These are phyloP conservation scores for Lytechinus pictus DNA, from an alignment of 35 echinoderm and acorn worm genomes.

Conservation along the genomic window DNA sequence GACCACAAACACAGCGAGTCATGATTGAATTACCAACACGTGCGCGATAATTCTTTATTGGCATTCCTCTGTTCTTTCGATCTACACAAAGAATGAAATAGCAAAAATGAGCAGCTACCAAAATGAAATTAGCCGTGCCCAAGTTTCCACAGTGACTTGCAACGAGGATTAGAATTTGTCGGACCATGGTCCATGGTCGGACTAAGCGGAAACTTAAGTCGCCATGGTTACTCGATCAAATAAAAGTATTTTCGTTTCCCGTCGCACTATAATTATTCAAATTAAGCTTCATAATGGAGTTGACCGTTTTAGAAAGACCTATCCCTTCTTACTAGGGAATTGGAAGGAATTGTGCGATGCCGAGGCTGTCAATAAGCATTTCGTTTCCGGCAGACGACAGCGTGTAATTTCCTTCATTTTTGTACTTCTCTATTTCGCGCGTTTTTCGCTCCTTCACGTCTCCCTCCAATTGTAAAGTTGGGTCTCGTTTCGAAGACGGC, in stretches of 20 bases:
- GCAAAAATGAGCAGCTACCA: background rate
- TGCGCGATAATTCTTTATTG: background rate
- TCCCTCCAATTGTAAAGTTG: background rate
- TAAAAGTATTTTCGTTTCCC: background rate
- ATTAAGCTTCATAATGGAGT: background rate
- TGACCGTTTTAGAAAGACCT: background rate
- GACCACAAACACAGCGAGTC: background rate
- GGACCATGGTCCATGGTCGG: no score
- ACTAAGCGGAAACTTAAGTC: background rate
- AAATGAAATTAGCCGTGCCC: background rate
- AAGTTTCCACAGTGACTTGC: background rate
- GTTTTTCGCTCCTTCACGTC: background rate
- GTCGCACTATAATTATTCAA: background rate
- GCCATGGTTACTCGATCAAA: background rate
- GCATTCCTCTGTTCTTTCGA: background rate
- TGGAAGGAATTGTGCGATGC: no score
- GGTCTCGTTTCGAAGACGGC: background rate
- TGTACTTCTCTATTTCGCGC: background rate
- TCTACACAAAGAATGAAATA: background rate
- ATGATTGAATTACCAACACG: slow-evolving; percentile 18
- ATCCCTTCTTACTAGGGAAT: background rate
- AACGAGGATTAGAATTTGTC: background rate
- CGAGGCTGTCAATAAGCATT: background rate
- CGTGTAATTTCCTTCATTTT: background rate
- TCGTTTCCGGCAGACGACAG: background rate